Base-by-base conservation (phyloP, 2,113 vertebrate species). In the Myodes glareolus region DNA sequence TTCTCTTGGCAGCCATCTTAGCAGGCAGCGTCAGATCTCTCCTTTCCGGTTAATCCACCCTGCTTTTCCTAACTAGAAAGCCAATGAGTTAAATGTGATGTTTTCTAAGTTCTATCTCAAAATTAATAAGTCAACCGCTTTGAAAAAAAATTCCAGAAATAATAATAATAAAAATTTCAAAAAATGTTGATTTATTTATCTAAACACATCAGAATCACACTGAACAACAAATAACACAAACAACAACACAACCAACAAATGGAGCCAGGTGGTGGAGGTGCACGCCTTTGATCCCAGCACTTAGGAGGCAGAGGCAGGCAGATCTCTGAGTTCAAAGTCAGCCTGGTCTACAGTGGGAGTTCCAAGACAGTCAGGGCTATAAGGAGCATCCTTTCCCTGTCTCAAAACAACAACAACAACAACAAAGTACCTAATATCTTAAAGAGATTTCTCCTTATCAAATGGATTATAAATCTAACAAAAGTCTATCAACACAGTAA, bases 51-150 rank as follows among this genome's bases (percentile, higher is more conserved):
- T 7, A 5, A 16, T 81, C 47, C 27, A 27, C 4, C 80, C 29
- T 67, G 42, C 9, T 86, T 94, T 88, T 58, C 36, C 80, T 81
- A 65, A 85, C 86, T 68, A 31, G 91, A 93, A 95, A 80, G 76
- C 75, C 33, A 76, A 2, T 36, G 67, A 86, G 3, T 68, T 91
- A 7, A 23, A 84, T 5, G 17, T 68, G 36, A 76, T 31, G 5
- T 65, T 63, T 81, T 95, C 63, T 88, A 58, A 93, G 65, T 82
- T 77, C 55, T 39, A 42, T 73, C 89, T 67, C n/a, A 72, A 12
- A 90, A 8, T 94, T 16, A 81, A 3, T 70, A 39, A 95, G 5
- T 4, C 27, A 84, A 27, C 33, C 90, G 27, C 80, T 82, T 27
- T 27, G 55, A 17, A 58, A 78, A 80, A 13, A 94, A 21, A 58